Base-by-base conservation (phyloP, 2,113 vertebrate genomes). In the Phylloscopus whistleri region DNA sequence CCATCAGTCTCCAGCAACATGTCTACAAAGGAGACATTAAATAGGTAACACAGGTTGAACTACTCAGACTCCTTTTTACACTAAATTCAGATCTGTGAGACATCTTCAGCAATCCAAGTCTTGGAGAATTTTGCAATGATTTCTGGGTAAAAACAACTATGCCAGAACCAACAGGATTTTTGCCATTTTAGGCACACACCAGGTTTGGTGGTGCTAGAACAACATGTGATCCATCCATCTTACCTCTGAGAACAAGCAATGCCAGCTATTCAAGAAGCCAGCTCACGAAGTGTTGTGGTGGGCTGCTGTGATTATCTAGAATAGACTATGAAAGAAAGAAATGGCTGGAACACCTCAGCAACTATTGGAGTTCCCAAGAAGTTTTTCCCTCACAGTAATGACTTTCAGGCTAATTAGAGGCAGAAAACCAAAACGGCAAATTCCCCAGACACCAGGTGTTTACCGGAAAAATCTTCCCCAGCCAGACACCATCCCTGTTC, bases 151-250 rank as follows among this genome's bases (percentile, higher is more conserved):
- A 58, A 92, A 75, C 48, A 79, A 51, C 58, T 23, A 13, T 48
- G 43, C 55, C 52, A 63, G 78, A 91, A 70, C 20, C 2, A 4
- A 63, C 27, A 67, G 58, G 35, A 72, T 56, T 79, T 73, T 48
- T 85, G 55, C 55, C 12, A 56, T 74, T 93, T 92, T 56, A 86
- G 88, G 58, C 24, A 43, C 60, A 78, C 56, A 46, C 22, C 35
- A 86, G 56, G 33, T 92, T 84, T 94, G 68, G 31, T 89, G 76
- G 70, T 87, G 69, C 66, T 94, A 73, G 79, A 91, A 79, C 66
- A 66, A 55, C n/a, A 14, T 66, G 43, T 43, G 31, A 89, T 43
- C 49, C n/a, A 37, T 63, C 64, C 73, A 44, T 80, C 35, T 73
- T 14, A 44, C 21, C 39, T 56, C 80, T 55, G 56, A 90, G 72